Evolutionary conservation across 1,140 invertebrate genomes (phyloP).

Genomic region (Drosophila albomicans): DNA sequence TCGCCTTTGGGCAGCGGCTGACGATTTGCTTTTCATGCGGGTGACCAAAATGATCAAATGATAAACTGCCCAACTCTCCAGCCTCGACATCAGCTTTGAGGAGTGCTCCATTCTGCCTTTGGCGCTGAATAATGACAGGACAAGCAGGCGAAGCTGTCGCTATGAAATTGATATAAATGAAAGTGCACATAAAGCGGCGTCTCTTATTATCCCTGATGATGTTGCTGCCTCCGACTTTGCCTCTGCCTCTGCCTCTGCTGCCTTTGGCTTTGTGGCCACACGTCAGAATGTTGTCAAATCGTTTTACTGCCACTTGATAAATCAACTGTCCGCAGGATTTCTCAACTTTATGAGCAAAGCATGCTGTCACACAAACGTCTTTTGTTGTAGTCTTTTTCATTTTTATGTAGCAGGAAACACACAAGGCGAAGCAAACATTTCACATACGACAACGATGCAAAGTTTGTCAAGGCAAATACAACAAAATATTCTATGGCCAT

Average conservation of each 20-base stretch:
- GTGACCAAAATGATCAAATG: conserved; percentile 57
- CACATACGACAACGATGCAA: background rate
- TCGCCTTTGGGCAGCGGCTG: background rate
- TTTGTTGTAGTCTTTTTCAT: conserved; percentile 18
- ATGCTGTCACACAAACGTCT: conserved; percentile 39
- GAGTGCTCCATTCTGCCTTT: conserved; percentile 2
- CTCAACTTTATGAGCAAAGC: conserved; percentile 53
- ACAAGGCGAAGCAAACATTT: conserved; percentile 46
- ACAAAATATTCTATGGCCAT: conserved; percentile 5
- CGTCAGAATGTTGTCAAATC: conserved; percentile 58
- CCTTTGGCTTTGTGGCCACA: conserved; percentile 50
- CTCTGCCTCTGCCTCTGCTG: conserved; percentile 8
- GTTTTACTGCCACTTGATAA: conserved; percentile 70
- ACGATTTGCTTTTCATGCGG: conserved; percentile 15
- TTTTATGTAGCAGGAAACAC: conserved; percentile 59
- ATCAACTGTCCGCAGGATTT: conserved; percentile 57
- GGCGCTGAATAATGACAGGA: conserved; percentile 64
- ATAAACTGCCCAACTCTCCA: conserved; percentile 40
- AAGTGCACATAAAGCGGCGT: conserved; percentile 63
- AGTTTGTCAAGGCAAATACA: conserved; percentile 46
- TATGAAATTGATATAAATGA: conserved; percentile 77
- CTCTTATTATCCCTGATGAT: conserved; percentile 54
- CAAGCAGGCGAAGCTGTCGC: conserved; percentile 27
- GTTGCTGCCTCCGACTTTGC: background rate
- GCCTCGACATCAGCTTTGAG: background rate